These are phyloP conservation scores for Eilema caniola DNA, from an alignment of 2,888 invertebrate species.

Conservation along the genomic window DNA sequence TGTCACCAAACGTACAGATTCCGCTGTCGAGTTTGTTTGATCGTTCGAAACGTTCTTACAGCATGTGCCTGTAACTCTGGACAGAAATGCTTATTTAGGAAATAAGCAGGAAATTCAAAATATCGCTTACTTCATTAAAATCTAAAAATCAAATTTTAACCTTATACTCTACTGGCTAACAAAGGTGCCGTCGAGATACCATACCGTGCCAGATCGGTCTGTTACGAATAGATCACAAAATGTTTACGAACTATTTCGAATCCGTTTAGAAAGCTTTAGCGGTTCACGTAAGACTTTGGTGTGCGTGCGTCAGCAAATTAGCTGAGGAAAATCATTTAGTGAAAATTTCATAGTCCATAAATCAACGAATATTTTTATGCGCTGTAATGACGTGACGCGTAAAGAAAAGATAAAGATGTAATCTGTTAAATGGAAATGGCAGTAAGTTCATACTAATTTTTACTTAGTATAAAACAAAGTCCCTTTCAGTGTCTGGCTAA, in stretches of 20 bases:
- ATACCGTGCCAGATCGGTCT: not conserved
- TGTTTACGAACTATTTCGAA: not conserved
- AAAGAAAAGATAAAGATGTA: not conserved
- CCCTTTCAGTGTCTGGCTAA: too few species aligned
- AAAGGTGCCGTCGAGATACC: not conserved
- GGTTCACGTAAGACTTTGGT: constrained; percentile 22
- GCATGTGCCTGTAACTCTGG: not conserved
- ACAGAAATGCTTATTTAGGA: not conserved
- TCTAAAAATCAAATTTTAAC: too few species aligned
- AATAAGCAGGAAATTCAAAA: not conserved
- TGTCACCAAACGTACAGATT: too few species aligned
- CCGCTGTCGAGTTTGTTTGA: too few species aligned
- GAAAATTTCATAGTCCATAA: constrained; percentile 14
- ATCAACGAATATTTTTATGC: constrained; percentile 7
- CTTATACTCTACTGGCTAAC: not conserved
- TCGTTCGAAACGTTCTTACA: too few species aligned
- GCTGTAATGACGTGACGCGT: not conserved
- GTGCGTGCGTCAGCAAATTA: constrained; percentile 15
- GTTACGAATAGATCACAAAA: not conserved
- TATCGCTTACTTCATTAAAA: too few species aligned
- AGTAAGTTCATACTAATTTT: not conserved
- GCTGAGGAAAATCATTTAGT: constrained; percentile 6
- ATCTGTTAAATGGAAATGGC: not conserved
- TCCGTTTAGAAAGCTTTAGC: constrained; percentile 18
- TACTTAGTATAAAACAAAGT: not conserved